phyloP scores from a whole-genome alignment of 1,140 invertebrate genomes.

The roundworm (Caenorhabditis elegans) region WBcel235 BX284605.5:6274501-6275000 shows the following conservation, averaged over 20 bases:
- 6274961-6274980: no score
- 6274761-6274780: slow-evolving; percentile 63
- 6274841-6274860: background rate
- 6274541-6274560: no score
- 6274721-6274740: slow-evolving; percentile 55
- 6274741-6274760: slow-evolving; percentile 57
- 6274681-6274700: slow-evolving; percentile 58
- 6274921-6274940: background rate
- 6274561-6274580: slow-evolving; percentile 49
- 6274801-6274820: slow-evolving; percentile 52
- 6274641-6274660: slow-evolving; percentile 43
- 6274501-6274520: no score
- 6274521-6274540: no score
- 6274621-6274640: slow-evolving; percentile 2
- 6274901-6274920: background rate
- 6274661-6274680: slow-evolving; percentile 56
- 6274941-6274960: no score
- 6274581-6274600: slow-evolving; percentile 58
- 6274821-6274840: slow-evolving; percentile 43
- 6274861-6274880: background rate
- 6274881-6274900: background rate
- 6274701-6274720: slow-evolving; percentile 59
- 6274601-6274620: slow-evolving; percentile 53
- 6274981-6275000: no score
- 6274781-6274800: slow-evolving; percentile 60